phyloP scores from a whole-genome alignment of 2,113 vertebrate genomes.

The Salvelinus fontinalis region DNA sequence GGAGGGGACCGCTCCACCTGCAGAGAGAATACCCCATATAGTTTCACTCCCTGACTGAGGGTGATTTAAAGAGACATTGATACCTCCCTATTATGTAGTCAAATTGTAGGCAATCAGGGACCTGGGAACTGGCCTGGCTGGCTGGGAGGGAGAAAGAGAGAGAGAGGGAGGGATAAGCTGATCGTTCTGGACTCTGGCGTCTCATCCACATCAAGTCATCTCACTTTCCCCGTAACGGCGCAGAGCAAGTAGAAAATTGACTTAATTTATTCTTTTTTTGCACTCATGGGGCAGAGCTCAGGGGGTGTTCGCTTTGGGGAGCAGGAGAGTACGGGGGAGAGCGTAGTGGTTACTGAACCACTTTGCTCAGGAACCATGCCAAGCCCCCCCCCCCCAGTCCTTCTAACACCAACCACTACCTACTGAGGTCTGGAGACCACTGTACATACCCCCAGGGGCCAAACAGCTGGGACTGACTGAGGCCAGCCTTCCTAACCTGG shows the following conservation, averaged over 20 bases:
- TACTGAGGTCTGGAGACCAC: constrained; percentile 60
- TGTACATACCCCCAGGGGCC: constrained; percentile 52
- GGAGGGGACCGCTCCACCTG: neutral
- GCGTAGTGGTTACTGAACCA: constrained; percentile 29
- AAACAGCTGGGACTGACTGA: constrained; percentile 39
- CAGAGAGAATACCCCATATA: neutral
- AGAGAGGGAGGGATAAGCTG: constrained; percentile 1
- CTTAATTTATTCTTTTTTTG: constrained; percentile 67
- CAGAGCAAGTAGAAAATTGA: constrained; percentile 61
- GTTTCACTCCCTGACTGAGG: constrained; percentile 13
- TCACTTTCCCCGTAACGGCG: constrained; percentile 26
- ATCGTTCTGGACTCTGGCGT: constrained; percentile 54
- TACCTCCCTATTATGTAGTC: constrained; percentile 37
- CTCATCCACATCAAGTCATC: constrained; percentile 39
- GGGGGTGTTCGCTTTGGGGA: constrained; percentile 57
- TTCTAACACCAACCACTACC: constrained; percentile 50
- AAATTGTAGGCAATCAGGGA: constrained; percentile 48
- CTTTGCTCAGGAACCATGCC: constrained; percentile 57
- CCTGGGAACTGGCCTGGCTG: constrained; percentile 24
- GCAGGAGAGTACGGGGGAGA: constrained; percentile 45
- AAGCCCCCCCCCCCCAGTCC: constrained; percentile 16
- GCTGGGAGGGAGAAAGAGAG: too few species aligned
- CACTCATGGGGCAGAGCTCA: constrained; percentile 49
- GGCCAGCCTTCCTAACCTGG: neutral
- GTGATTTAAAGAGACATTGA: constrained; percentile 53